These are phyloP conservation scores for Myripristis jacobus DNA, from an alignment of 2,797 vertebrate genomes.

Conservation along the genomic window DNA sequence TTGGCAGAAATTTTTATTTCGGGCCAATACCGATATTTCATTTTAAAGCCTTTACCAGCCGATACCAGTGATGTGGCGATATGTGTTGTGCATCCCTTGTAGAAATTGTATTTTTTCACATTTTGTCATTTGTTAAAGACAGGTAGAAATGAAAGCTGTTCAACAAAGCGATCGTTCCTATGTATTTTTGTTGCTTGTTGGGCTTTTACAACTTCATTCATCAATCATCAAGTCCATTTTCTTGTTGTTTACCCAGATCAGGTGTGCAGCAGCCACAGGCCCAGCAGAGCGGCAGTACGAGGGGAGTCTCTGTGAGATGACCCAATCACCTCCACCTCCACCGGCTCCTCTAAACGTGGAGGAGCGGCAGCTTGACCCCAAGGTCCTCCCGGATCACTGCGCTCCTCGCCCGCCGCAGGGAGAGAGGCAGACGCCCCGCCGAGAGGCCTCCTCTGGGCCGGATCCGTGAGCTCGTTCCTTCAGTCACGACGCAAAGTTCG, in stretches of 20 bases:
- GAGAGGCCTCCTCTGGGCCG: slow-evolving; percentile 64
- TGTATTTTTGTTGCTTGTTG: background rate
- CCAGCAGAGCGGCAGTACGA: slow-evolving; percentile 3
- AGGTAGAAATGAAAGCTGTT: too few species aligned
- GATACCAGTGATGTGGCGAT: too few species aligned
- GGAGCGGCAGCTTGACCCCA: slow-evolving; percentile 48
- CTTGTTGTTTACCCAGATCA: slow-evolving; percentile 23
- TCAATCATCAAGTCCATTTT: slow-evolving; percentile 10
- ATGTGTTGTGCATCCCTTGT: too few species aligned
- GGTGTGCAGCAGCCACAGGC: slow-evolving; percentile 17
- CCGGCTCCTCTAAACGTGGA: slow-evolving; percentile 37
- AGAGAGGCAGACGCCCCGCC: slow-evolving; percentile 31
- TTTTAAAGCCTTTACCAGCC: too few species aligned
- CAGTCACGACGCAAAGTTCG: slow-evolving; percentile 53
- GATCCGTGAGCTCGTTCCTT: slow-evolving; percentile 60
- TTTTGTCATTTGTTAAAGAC: background rate
- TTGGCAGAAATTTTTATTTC: too few species aligned
- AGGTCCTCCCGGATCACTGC: slow-evolving; percentile 54
- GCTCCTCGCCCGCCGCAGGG: slow-evolving; percentile 43
- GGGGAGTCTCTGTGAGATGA: slow-evolving; percentile 21
- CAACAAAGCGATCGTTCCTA: background rate
- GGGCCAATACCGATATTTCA: too few species aligned
- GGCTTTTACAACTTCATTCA: background rate
- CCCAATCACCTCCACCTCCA: slow-evolving; percentile 43
- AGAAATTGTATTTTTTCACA: too few species aligned